These are phyloP conservation scores for Dicerorhinus sumatrensis DNA, from an alignment of 2,113 vertebrate species.

Conservation along the genomic window DNA sequence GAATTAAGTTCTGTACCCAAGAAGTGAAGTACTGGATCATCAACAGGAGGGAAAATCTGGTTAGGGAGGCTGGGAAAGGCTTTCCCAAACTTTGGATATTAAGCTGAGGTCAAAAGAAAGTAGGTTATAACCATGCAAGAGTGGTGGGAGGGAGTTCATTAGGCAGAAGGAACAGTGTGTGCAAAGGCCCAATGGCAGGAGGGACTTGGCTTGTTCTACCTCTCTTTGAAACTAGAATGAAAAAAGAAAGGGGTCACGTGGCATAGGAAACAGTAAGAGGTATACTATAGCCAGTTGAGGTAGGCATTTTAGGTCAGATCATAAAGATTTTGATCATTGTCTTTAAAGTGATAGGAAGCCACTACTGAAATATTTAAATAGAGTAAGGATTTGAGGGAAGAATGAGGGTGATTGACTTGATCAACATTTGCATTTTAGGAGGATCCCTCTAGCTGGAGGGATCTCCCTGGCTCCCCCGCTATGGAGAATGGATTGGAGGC, in stretches of 20 bases:
- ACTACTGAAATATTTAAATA: slow-evolving; percentile 36
- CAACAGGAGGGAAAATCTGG: neutral
- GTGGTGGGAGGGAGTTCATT: neutral
- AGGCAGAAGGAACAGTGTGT: neutral
- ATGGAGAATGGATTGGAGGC: neutral
- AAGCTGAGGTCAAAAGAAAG: neutral
- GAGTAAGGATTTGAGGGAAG: neutral
- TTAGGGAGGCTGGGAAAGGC: neutral
- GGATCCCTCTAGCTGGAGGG: neutral
- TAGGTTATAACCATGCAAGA: neutral
- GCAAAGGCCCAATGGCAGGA: neutral
- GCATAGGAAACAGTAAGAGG: neutral
- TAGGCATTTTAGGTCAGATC: neutral
- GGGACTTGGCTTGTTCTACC: neutral
- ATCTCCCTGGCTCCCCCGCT: neutral
- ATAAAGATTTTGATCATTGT: slow-evolving; percentile 31
- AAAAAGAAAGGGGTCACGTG: neutral
- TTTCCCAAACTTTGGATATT: neutral
- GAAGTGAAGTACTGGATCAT: neutral
- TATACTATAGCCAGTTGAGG: neutral
- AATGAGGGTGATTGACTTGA: neutral
- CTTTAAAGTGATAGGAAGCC: neutral
- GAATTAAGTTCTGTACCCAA: neutral
- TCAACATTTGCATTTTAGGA: neutral
- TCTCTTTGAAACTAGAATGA: slow-evolving; percentile 21